Conservation (phyloP, 2,113 vertebrate genomes). For the Psilopsiagon aurifrons region DNA sequence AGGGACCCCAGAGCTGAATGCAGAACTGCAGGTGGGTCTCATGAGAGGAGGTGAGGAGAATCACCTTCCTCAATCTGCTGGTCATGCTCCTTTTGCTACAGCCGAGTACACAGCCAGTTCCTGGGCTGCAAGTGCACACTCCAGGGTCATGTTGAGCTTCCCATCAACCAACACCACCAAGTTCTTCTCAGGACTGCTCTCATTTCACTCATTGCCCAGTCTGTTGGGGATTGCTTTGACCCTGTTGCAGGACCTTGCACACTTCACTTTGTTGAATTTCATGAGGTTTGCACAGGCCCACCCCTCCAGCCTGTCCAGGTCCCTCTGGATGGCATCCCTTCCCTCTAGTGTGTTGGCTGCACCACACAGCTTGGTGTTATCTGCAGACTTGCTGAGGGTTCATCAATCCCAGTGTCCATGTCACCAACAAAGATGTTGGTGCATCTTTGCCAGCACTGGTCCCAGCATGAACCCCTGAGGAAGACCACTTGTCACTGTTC, state of each 20-base stretch:
- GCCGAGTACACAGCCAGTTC: accelerated
- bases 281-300: neutral
- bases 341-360: neutral
- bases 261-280: neutral
- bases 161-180: neutral
- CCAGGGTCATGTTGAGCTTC: neutral
- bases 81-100: neutral
- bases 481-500: neutral
- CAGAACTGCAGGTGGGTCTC: neutral
- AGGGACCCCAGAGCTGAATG: neutral
- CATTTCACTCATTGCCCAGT: neutral
- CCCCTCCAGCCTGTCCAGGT: neutral
- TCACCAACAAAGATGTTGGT: neutral
- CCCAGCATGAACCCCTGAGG: accelerated
- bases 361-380: neutral
- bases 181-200: neutral
- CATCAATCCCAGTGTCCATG: neutral
- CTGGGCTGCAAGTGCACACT: neutral
- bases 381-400: neutral
- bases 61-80: neutral
- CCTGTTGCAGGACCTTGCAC: neutral
- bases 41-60: neutral
- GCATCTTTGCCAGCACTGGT: neutral
- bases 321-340: neutral
- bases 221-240: neutral